Conservation (phyloP, 2,888 invertebrate species). For the Oxyteleia sp. region DNA sequence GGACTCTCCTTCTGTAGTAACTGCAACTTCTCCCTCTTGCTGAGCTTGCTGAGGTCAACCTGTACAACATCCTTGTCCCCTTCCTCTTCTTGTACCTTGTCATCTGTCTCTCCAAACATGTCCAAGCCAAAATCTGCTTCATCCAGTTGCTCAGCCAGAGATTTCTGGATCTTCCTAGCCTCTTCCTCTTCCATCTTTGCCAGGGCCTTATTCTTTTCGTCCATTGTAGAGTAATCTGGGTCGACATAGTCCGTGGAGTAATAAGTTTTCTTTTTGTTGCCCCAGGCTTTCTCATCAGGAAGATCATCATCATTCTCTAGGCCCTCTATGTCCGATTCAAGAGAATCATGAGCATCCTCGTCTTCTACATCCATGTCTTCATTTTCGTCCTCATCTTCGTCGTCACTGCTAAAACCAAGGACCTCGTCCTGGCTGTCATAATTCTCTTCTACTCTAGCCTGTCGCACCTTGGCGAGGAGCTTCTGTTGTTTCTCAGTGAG, state of each 20-base stretch:
- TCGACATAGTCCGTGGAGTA: slow-evolving; percentile 97
- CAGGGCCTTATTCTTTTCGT: slow-evolving; percentile 91
- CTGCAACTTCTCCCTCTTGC: slow-evolving; percentile 92
- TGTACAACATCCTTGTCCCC: slow-evolving; percentile 89
- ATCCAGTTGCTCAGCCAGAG: slow-evolving; percentile 92
- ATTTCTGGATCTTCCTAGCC: slow-evolving; percentile 93
- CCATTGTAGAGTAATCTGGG: slow-evolving; percentile 91
- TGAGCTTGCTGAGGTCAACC: slow-evolving; percentile 92
- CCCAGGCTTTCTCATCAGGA: slow-evolving; percentile 96
- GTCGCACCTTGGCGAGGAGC: slow-evolving; percentile 90
- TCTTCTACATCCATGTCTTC: slow-evolving; percentile 88
- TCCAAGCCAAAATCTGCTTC: slow-evolving; percentile 92
- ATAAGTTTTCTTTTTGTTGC: slow-evolving; percentile 92
- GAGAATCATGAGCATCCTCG: slow-evolving; percentile 89
- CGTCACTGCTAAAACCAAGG: slow-evolving; percentile 88
- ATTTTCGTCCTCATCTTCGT: slow-evolving; percentile 88
- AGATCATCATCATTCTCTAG: slow-evolving; percentile 90
- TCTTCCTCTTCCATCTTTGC: slow-evolving; percentile 95
- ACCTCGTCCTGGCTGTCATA: slow-evolving; percentile 89
- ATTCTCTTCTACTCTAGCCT: slow-evolving; percentile 88
- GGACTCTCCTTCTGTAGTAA: slow-evolving; percentile 95
- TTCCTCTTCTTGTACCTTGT: slow-evolving; percentile 77
- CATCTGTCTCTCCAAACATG: slow-evolving; percentile 83
- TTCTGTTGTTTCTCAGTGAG: slow-evolving; percentile 91
- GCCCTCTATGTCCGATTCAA: slow-evolving; percentile 92